These are phyloP conservation scores for Metopolophium dirhodum DNA, from an alignment of 1,140 invertebrate genomes.

Conservation along the genomic window DNA sequence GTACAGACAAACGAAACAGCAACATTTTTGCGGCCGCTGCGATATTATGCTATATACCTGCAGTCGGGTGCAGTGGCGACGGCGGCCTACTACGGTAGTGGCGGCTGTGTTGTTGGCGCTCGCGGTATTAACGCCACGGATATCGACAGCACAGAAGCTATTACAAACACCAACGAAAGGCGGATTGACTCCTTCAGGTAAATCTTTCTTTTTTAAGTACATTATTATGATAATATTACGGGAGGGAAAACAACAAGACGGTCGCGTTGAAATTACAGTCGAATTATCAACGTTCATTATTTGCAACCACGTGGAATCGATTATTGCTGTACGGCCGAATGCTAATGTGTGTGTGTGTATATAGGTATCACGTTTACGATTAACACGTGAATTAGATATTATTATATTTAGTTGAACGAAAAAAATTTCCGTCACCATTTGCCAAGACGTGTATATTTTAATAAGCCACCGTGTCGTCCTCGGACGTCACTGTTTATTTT, in stretches of 20 bases:
- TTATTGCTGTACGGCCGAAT: neutral
- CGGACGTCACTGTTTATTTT: neutral
- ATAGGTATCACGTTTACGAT: neutral
- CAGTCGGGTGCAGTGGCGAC: slow-evolving; percentile 14
- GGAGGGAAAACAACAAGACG: neutral
- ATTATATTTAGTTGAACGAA: neutral
- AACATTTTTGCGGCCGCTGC: slow-evolving; percentile 30
- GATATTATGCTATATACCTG: slow-evolving; percentile 37
- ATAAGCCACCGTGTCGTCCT: neutral
- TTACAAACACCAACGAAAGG: neutral
- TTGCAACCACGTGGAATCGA: neutral
- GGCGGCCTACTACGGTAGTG: neutral
- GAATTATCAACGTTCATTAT: neutral
- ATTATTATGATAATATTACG: neutral
- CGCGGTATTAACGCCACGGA: neutral
- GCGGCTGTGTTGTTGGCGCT: slow-evolving; percentile 37
- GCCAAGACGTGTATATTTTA: neutral
- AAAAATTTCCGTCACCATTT: neutral
- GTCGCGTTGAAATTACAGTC: neutral
- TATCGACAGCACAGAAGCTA: neutral
- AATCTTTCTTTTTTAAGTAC: neutral
- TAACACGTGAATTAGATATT: neutral
- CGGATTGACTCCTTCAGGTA: neutral
- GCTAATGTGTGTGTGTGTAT: neutral
- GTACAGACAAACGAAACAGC: neutral